Percentiles rank a stretch among this genome's conserved stretches.
phyloP scores from a whole-genome alignment of 2,113 vertebrate genomes.

The Prietella phreatophila region DNA sequence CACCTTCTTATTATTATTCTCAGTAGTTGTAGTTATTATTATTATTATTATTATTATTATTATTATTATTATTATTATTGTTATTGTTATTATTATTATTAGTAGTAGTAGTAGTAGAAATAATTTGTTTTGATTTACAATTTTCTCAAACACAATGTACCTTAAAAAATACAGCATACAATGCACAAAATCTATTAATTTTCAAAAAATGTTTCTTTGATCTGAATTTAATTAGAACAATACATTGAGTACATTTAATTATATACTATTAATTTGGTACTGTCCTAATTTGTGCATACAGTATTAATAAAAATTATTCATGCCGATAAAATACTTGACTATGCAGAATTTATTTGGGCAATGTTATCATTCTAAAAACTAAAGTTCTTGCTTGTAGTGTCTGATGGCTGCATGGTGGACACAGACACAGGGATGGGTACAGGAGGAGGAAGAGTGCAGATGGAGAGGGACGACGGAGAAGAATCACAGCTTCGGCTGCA shows the following conservation, averaged over 20 bases:
- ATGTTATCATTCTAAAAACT: neutral
- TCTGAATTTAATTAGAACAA: neutral
- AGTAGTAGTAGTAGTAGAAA: neutral
- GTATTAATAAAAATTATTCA: neutral
- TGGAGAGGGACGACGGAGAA: conserved; percentile 73
- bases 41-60: too few species aligned
- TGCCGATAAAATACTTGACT: neutral
- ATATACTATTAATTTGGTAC: neutral
- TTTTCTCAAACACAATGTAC: neutral
- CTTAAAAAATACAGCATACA: neutral
- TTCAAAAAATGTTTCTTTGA: neutral
- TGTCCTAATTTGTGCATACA: neutral
- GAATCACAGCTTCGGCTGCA: conserved; percentile 82
- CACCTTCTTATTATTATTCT: neutral
- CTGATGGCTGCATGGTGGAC: conserved; percentile 76
- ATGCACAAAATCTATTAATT: neutral
- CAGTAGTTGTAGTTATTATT: neutral
- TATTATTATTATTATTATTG: neutral
- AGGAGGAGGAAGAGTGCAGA: conserved; percentile 62
- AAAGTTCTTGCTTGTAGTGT: conserved; percentile 57
- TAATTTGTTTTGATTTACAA: neutral
- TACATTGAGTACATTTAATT: neutral
- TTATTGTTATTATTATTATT: neutral
- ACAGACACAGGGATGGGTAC: conserved; percentile 68
- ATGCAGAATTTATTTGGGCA: neutral